Percentiles rank a stretch among this genome's conserved stretches.
Conservation (phyloP, 2,888 invertebrate species). For the Drosophila mayaguana region DNA sequence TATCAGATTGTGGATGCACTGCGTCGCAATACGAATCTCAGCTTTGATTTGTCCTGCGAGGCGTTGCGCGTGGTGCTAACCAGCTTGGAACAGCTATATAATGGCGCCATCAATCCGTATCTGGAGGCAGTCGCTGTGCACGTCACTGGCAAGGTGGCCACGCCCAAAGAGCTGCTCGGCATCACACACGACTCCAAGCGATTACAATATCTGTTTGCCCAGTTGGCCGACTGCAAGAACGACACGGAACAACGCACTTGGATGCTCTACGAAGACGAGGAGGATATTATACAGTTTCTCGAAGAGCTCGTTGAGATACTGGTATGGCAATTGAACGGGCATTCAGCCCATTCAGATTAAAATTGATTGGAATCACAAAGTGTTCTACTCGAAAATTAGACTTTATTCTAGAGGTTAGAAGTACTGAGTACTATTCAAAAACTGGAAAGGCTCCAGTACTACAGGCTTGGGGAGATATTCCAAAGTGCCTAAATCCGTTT, state of each 20-base stretch:
- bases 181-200: constrained; percentile 92
- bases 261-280: constrained; percentile 97
- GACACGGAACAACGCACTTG: constrained; percentile 98
- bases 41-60: constrained; percentile 93
- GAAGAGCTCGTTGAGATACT: constrained; percentile 93
- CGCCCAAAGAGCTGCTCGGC: constrained; percentile 88
- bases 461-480: too few species aligned
- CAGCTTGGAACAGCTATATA: constrained; percentile 86
- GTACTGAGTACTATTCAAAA: too few species aligned
- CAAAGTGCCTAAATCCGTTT: too few species aligned
- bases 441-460: too few species aligned
- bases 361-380: neutral
- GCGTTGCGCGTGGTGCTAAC: constrained; percentile 92
- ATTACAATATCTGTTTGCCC: constrained; percentile 92
- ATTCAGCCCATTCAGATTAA: neutral
- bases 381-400: too few species aligned
- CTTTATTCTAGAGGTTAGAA: too few species aligned
- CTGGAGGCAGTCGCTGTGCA: constrained; percentile 88
- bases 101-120: constrained; percentile 87
- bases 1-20: constrained; percentile 93
- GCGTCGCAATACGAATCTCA: constrained; percentile 92
- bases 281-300: constrained; percentile 93
- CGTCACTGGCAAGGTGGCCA: constrained; percentile 88
- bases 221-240: constrained; percentile 95
- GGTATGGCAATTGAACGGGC: constrained; percentile 85